phyloP scores from a whole-genome alignment of 2,797 vertebrate species.

The Pristis pectinata region DNA sequence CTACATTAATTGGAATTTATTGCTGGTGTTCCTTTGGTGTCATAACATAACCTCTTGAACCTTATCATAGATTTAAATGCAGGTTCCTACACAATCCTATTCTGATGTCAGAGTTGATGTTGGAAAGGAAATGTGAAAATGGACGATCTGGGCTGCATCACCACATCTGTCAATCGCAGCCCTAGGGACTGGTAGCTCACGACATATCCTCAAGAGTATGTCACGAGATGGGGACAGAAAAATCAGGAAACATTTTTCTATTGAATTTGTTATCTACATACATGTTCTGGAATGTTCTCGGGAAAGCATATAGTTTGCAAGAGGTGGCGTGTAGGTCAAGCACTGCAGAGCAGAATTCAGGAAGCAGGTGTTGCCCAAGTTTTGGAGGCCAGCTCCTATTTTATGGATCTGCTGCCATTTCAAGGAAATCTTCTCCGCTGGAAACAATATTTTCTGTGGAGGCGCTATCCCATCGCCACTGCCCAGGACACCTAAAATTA shows the following conservation, averaged over 20 bases:
- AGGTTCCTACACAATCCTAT: background rate
- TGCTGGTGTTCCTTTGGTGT: too few relatives aligned
- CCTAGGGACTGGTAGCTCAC: background rate
- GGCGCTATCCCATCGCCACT: slow-evolving; percentile 80
- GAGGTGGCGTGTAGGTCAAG: slow-evolving; percentile 87
- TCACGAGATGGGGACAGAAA: too few relatives aligned
- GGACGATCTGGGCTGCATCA: too few relatives aligned
- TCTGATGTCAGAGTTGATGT: background rate
- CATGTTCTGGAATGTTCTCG: slow-evolving; percentile 92
- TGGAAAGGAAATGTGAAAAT: background rate
- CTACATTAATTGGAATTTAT: too few relatives aligned
- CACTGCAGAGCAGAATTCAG: slow-evolving; percentile 91
- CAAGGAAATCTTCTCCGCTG: slow-evolving; percentile 79
- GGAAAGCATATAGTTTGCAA: slow-evolving; percentile 90
- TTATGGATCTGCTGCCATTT: slow-evolving; percentile 84
- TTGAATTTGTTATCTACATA: slow-evolving; percentile 50
- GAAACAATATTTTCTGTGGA: slow-evolving; percentile 87
- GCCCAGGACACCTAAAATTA: slow-evolving; percentile 56
- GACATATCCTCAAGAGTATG: background rate
- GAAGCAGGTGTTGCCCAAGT: slow-evolving; percentile 94
- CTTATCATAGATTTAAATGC: background rate
- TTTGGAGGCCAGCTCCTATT: slow-evolving; percentile 89
- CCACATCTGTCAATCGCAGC: background rate
- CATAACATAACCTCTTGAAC: background rate
- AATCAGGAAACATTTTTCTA: too few relatives aligned